These are phyloP conservation scores for Synergus itoensis DNA, from an alignment of 2,888 invertebrate genomes.

Conservation along the genomic window DNA sequence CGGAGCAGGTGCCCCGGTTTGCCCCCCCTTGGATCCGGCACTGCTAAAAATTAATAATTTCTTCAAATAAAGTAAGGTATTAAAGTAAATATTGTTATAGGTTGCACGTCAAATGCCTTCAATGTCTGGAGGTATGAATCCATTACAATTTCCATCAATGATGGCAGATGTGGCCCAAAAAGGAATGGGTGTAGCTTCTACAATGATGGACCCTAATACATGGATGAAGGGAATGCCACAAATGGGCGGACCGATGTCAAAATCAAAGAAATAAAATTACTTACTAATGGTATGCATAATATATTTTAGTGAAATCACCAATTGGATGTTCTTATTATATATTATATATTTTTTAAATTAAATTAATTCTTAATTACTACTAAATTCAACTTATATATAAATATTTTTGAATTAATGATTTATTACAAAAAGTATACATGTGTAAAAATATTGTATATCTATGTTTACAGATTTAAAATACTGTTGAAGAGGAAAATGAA, in stretches of 20 bases:
- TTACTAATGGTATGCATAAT: neutral
- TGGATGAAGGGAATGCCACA: conserved; percentile 31
- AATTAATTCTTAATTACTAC: too few relatives aligned
- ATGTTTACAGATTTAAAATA: neutral
- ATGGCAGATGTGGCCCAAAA: neutral
- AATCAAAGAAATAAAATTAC: neutral
- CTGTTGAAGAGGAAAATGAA: neutral
- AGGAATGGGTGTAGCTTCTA: neutral
- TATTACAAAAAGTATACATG: neutral
- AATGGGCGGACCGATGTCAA: conserved; percentile 9
- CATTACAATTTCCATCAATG: neutral
- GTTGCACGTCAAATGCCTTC: conserved; percentile 37
- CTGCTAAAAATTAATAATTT: too few relatives aligned
- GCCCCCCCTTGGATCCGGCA: too few relatives aligned
- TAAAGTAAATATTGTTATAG: conserved; percentile 26
- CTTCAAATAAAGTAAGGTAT: neutral
- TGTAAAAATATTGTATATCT: neutral
- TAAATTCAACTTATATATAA: too few relatives aligned
- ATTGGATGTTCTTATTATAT: too few relatives aligned
- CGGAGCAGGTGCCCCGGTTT: too few relatives aligned
- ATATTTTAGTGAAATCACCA: neutral
- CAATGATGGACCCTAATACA: conserved; percentile 11
- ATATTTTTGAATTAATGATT: neutral
- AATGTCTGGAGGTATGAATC: conserved; percentile 30
- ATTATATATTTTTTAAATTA: neutral